Evolutionary conservation across 2,888 invertebrate species (phyloP).

Genomic region (Eudasyphora cyanicolor): DNA sequence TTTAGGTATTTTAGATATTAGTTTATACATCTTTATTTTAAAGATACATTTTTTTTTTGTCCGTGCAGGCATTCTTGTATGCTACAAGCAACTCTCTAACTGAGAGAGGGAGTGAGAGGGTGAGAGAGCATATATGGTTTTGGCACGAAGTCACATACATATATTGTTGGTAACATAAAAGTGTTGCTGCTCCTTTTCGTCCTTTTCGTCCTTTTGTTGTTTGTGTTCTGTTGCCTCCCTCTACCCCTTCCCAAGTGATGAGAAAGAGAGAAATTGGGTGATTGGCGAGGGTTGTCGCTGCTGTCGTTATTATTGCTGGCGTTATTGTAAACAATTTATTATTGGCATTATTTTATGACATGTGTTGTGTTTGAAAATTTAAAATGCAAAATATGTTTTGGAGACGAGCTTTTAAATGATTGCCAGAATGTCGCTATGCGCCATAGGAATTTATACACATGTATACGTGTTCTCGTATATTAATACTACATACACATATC

Average conservation of each 20-base stretch:
- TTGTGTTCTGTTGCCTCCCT: too few relatives aligned
- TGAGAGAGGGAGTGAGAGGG: too few relatives aligned
- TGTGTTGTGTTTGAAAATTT: slow-evolving; percentile 57
- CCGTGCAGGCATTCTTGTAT: too few relatives aligned
- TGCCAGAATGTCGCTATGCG: neutral
- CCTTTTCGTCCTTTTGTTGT: too few relatives aligned
- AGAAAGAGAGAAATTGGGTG: too few relatives aligned
- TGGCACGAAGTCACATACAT: neutral
- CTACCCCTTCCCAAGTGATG: too few relatives aligned
- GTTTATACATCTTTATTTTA: too few relatives aligned
- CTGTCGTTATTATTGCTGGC: slow-evolving; percentile 5
- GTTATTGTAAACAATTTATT: slow-evolving; percentile 57
- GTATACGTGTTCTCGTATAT: neutral
- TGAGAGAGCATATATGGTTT: too few relatives aligned
- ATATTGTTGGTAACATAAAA: neutral
- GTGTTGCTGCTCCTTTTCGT: neutral
- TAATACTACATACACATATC: neutral
- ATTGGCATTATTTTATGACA: slow-evolving; percentile 62
- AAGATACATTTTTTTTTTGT: too few relatives aligned
- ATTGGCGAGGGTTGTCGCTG: neutral
- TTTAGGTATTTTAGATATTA: too few relatives aligned
- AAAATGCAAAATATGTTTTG: slow-evolving; percentile 50
- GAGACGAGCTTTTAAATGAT: slow-evolving; percentile 12
- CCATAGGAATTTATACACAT: too few relatives aligned
- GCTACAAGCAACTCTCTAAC: too few relatives aligned